Evolutionary conservation across 1,140 invertebrate species (phyloP), one percentile per base, ranked within the genome.

Genomic region (Drosophila repletoides): DNA sequence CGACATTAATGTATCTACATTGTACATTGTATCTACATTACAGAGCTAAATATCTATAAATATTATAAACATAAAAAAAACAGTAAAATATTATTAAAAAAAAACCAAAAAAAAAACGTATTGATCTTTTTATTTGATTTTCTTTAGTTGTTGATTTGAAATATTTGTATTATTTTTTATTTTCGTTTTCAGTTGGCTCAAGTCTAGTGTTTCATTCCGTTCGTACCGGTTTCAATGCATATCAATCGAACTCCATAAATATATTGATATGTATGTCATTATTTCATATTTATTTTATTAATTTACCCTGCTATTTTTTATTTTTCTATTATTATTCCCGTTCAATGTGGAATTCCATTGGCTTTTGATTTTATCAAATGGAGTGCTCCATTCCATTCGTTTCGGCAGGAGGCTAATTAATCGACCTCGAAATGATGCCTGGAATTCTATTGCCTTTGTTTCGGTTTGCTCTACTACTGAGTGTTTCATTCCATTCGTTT

Each of bases 61-160:
- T 76, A 80, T 80, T 72, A 76, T 79, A 81, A 59, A 59, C 46
- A 56, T 69, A 49, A 67, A 83, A 83, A 80, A 83, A 83, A 83
- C 64, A 73, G 79, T 84, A 84, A 83, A 83, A 84, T 84, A 84
- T 83, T 83, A 83, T 73, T 71, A 83, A 83, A 83, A 80, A 41
- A 36, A 63, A 15, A 71, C 17, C 24, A 17, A 31, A 28, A 7
- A 40, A 34, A 12, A 7, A 41, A 61, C 15, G 24, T 56, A 43
- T 65, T 60, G 15, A 14, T 14, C 14, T 33, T 58, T 59, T 72
- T 56, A 52, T 36, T 61, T 53, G 0, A 6, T 77, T 22, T 4
- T 60, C 7, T 51, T 58, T 76, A 55, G 43, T 38, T 38, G n/a
- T n/a, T n/a, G n/a, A n/a, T n/a, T n/a, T n/a, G n/a, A n/a, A n/a